A percentile compares a stretch with the other conserved stretches of the same genome.
phyloP scores from a whole-genome alignment of 2,113 vertebrate species.

The Pyxicephalus adspersus region DNA sequence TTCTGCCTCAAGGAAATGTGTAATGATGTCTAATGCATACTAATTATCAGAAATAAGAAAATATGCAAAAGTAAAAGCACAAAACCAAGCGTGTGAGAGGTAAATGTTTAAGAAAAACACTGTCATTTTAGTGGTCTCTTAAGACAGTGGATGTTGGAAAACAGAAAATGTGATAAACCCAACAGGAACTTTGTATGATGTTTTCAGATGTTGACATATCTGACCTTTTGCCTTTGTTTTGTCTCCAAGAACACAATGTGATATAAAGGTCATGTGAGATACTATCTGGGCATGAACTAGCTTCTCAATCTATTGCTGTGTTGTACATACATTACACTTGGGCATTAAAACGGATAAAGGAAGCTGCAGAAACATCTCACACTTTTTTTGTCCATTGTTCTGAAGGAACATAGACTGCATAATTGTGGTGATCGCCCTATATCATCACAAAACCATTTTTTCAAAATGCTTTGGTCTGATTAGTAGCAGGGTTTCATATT shows the following conservation, averaged over 20 bases:
- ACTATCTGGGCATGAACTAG: slow-evolving; percentile 31
- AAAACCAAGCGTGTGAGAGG: too few relatives aligned
- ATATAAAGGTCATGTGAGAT: slow-evolving; percentile 23
- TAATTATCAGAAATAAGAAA: too few relatives aligned
- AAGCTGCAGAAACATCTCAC: neutral
- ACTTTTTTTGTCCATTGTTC: accelerated
- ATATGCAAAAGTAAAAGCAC: too few relatives aligned
- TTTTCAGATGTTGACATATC: neutral
- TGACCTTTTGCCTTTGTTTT: slow-evolving; percentile 17
- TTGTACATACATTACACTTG: neutral
- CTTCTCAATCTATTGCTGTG: slow-evolving; percentile 24
- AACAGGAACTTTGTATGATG: neutral
- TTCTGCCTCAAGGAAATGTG: too few relatives aligned
- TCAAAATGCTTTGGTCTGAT: slow-evolving; percentile 17
- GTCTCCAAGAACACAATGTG: slow-evolving; percentile 11
- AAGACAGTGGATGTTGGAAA: too few relatives aligned
- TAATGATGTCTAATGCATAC: too few relatives aligned
- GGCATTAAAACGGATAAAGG: neutral
- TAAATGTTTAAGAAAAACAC: too few relatives aligned
- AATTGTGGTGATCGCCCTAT: neutral
- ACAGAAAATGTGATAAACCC: neutral
- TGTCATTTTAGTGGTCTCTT: too few relatives aligned
- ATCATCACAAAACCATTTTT: neutral
- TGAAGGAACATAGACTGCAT: neutral
- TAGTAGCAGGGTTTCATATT: slow-evolving; percentile 1